Evolutionary conservation across 1,140 invertebrate species (phyloP).

Genomic region (Drosophila simulans): DNA sequence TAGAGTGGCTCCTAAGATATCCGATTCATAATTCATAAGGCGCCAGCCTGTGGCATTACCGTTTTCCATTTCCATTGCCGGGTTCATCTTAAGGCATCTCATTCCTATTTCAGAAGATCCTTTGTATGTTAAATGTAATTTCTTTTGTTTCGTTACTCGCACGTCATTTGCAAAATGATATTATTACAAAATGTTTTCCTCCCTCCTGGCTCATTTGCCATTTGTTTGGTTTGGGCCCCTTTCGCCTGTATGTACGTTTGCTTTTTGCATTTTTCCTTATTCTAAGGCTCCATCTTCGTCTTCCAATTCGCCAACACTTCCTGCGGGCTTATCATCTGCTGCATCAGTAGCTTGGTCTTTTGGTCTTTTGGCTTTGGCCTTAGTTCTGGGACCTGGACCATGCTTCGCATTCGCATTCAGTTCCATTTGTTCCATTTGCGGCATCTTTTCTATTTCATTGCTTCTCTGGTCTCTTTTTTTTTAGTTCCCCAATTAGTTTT

Average conservation of each 20-base stretch:
- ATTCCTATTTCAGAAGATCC: slow-evolving; percentile 43
- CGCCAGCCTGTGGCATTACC: slow-evolving; percentile 29
- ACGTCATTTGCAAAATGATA: slow-evolving; percentile 84
- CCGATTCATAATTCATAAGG: slow-evolving; percentile 79
- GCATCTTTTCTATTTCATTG: neutral
- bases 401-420: too few species aligned
- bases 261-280: slow-evolving; percentile 51
- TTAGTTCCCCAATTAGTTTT: slow-evolving; percentile 79
- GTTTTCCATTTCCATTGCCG: slow-evolving; percentile 11
- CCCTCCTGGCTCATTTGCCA: slow-evolving; percentile 53
- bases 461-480: slow-evolving; percentile 45
- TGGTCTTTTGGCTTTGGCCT: slow-evolving; percentile 26
- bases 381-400: slow-evolving; percentile 6
- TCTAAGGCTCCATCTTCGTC: slow-evolving; percentile 35
- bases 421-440: slow-evolving; percentile 21
- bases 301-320: slow-evolving; percentile 66
- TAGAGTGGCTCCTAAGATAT: slow-evolving; percentile 49
- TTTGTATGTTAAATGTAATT: slow-evolving; percentile 83
- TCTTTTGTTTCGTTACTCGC: slow-evolving; percentile 84
- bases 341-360: slow-evolving; percentile 56
- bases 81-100: slow-evolving; percentile 30
- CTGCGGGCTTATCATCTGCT: slow-evolving; percentile 82
- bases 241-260: slow-evolving; percentile 34
- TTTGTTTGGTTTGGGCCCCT: slow-evolving; percentile 33
- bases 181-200: slow-evolving; percentile 80